Conservation (phyloP, 2,113 vertebrate genomes). For the Myotis lucifugus region DNA sequence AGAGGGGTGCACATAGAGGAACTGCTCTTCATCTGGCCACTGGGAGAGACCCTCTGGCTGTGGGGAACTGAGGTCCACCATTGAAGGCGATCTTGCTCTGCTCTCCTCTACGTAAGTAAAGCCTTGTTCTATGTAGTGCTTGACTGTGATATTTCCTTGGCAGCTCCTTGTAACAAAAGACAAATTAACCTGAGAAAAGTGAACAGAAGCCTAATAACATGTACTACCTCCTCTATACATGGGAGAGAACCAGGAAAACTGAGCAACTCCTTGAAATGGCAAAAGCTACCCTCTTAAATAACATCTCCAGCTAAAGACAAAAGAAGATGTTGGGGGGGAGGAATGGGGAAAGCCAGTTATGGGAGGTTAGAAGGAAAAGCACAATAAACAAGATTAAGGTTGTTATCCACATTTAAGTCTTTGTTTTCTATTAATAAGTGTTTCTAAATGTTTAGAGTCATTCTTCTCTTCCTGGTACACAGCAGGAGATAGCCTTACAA, state of each 20-base stretch:
- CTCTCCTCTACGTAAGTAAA: slow-evolving; percentile 29
- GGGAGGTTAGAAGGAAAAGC: no score
- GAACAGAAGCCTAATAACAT: not conserved
- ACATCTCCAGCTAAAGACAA: no score
- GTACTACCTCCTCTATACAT: not conserved
- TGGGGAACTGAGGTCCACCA: not conserved
- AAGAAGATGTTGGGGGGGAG: no score
- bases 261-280: no score
- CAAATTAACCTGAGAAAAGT: not conserved
- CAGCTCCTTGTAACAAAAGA: not conserved
- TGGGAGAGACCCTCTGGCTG: not conserved
- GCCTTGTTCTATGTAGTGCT: not conserved
- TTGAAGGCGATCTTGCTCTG: not conserved
- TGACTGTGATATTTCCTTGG: not conserved
- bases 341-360: no score
- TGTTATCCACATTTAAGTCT: not conserved
- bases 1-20: not conserved
- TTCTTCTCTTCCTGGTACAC: not conserved
- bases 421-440: not conserved
- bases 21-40: not conserved
- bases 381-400: not conserved
- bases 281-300: no score
- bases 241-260: not conserved
- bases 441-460: not conserved
- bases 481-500: not conserved